Evolutionary conservation across 2,888 invertebrate species (phyloP).

Genomic region (Apeira syringaria): DNA sequence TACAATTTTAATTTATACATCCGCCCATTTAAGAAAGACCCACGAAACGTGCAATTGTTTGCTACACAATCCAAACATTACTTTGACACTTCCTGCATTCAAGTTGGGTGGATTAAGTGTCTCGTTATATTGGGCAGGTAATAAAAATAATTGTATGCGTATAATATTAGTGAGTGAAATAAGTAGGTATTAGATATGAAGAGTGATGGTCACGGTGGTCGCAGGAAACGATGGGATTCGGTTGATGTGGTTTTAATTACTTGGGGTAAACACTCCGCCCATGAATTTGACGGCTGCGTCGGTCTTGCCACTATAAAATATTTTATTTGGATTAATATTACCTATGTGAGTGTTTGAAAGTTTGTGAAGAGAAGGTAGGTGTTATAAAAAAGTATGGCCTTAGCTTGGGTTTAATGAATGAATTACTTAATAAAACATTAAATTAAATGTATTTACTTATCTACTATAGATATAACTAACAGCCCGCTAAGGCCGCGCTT

Average conservation of each 20-base stretch:
- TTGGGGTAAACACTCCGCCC: constrained; percentile 62
- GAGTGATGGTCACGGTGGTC: constrained; percentile 69
- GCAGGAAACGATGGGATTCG: constrained; percentile 44
- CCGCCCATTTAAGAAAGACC: constrained; percentile 43
- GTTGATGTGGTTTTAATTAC: constrained; percentile 72
- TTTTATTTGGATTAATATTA: no score
- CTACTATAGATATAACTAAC: no score
- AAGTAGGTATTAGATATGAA: constrained; percentile 58
- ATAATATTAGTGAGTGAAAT: constrained; percentile 44
- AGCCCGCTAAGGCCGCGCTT: no score
- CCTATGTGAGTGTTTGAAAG: no score
- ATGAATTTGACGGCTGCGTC: constrained; percentile 23
- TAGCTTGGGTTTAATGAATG: no score
- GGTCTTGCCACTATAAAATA: no score
- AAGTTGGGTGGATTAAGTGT: constrained; percentile 32
- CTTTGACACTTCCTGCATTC: not conserved
- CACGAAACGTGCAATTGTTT: constrained; percentile 21
- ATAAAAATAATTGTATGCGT: constrained; percentile 47
- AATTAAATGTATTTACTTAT: no score
- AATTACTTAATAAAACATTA: no score
- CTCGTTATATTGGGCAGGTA: constrained; percentile 29
- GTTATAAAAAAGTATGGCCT: no score
- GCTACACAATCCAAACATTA: not conserved
- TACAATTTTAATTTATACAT: constrained; percentile 68
- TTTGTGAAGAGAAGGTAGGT: no score